These are phyloP conservation scores for Sepioteuthis lessoniana DNA, from an alignment of 2,888 invertebrate species.

Conservation along the genomic window DNA sequence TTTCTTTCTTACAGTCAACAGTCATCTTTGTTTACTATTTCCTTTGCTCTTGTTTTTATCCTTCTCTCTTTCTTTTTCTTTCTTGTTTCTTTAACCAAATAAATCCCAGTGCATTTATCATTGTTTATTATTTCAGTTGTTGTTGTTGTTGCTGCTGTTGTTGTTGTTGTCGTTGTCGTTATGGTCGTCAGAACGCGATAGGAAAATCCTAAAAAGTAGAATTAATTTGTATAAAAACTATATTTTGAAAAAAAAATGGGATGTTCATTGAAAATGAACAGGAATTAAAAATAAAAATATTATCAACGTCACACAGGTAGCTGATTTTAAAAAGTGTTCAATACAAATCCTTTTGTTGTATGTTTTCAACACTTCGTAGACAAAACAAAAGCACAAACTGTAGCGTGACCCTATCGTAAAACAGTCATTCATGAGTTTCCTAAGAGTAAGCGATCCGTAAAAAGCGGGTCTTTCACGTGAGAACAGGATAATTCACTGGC, in stretches of 20 bases:
- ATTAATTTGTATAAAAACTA: too few species aligned
- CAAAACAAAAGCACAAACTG: constrained; percentile 20
- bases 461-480: not conserved
- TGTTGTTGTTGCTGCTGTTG: too few species aligned
- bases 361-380: not conserved
- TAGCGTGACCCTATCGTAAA: not conserved
- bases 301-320: not conserved
- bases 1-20: not conserved
- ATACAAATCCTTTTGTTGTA: not conserved
- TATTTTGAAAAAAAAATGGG: too few species aligned
- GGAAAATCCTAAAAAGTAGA: not conserved
- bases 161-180: too few species aligned
- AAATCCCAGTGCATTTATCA: not conserved
- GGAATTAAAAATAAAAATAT: not conserved
- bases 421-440: not conserved
- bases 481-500: not conserved
- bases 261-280: not conserved
- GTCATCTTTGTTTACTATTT: not conserved
- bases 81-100: not conserved
- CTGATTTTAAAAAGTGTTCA: not conserved
- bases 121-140: not conserved
- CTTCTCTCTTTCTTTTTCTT: not conserved
- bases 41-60: too few species aligned
- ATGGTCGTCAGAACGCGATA: not conserved
- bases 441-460: constrained; percentile 6